Percentiles rank a stretch among this genome's conserved stretches.
These are phyloP conservation scores for Steinernema khuongi DNA, from an alignment of 1,140 invertebrate species.

Conservation along the genomic window DNA sequence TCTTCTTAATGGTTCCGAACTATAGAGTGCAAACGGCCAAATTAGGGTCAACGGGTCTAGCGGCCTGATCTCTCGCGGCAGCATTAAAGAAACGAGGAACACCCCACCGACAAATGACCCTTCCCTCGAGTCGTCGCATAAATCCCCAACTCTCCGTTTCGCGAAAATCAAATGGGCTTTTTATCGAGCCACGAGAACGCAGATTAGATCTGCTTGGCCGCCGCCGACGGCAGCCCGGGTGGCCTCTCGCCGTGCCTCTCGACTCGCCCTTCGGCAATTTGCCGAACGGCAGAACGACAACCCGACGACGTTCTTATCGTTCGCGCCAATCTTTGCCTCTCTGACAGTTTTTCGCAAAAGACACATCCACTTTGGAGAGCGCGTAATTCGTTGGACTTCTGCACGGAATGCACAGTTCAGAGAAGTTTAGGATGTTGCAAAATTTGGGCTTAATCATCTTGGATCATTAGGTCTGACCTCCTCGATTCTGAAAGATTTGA, in stretches of 20 bases:
- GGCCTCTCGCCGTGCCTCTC: background rate
- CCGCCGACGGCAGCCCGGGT: background rate
- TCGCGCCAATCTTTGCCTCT: slow-evolving; percentile 16
- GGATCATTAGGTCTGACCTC: no score
- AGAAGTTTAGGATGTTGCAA: no score
- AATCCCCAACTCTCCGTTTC: background rate
- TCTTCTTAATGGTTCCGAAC: no score
- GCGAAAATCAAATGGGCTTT: background rate
- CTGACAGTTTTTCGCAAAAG: no score
- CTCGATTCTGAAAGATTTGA: no score
- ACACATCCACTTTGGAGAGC: background rate
- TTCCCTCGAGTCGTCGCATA: background rate
- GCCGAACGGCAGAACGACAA: background rate
- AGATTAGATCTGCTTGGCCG: background rate
- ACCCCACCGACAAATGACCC: background rate
- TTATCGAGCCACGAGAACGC: background rate
- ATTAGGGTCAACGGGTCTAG: no score
- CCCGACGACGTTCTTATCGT: slow-evolving; percentile 9
- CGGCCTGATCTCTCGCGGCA: no score
- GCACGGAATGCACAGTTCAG: no score
- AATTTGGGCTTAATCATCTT: no score
- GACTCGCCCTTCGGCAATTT: background rate
- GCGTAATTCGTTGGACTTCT: background rate
- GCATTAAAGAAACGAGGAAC: no score
- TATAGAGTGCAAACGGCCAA: no score